phyloP scores from a whole-genome alignment of 2,113 vertebrate genomes.

The Phrynocephalus versicolor region DNA sequence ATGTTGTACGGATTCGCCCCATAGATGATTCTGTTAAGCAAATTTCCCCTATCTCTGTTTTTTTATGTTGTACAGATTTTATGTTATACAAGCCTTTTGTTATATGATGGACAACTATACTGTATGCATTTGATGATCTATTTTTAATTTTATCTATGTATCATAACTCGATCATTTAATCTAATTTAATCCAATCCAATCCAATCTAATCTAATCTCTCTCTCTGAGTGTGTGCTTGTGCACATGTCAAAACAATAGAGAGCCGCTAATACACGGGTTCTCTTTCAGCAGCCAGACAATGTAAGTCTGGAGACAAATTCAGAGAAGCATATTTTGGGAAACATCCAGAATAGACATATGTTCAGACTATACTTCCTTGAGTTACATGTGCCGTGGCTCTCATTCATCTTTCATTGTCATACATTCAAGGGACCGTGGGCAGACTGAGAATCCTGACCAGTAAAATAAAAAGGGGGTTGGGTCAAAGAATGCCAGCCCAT shows the following conservation, averaged over 20 bases:
- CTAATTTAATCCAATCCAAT: no score
- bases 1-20: no score
- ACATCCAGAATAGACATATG: background rate
- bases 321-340: background rate
- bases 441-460: background rate
- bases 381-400: constrained; percentile 45
- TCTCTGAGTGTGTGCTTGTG: background rate
- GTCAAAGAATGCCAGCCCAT: background rate
- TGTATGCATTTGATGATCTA: no score
- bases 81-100: no score
- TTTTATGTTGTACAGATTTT: no score
- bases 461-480: constrained; percentile 5
- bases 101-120: no score
- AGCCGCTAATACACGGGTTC: background rate
- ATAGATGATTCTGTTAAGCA: no score
- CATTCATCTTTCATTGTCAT: constrained; percentile 25
- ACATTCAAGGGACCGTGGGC: constrained; percentile 41
- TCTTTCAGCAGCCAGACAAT: background rate
- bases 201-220: no score
- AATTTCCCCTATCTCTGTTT: no score
- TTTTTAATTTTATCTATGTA: no score
- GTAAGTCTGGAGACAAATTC: background rate
- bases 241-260: background rate
- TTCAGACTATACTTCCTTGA: background rate
- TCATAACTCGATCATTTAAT: no score